Base-by-base conservation (phyloP, 1,140 invertebrate genomes). In the Drosophila pectinifera region DNA sequence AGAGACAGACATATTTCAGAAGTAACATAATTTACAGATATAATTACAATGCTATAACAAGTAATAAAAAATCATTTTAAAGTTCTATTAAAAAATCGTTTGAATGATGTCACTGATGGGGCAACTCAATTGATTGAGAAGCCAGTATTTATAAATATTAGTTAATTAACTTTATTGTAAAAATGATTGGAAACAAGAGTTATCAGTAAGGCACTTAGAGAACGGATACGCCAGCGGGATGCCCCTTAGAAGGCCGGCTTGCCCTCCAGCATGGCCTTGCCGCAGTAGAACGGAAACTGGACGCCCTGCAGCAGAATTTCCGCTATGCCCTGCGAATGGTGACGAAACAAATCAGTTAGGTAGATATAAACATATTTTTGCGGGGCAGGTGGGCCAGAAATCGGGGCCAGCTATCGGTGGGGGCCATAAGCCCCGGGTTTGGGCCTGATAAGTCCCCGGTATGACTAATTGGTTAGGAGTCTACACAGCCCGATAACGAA, bases 211-310 rank as follows among this genome's bases (percentile, higher is more conserved):
- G 42, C 63, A 78, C 73, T 86, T 75, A 88, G 62, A 36, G 6
- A 24, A 36, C 38, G 26, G 28, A 46, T 59, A 42, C 2, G 22
- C 11, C 38, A 41, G 48, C 34, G n/a, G 42, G 28, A 43, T 20
- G 10, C 31, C 58, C 57, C 34, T 22, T 88, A 91, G 61, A 69
- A 91, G 43, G 80, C 69, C 8, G 67, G 43, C 31, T 80, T 91
- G 58, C 94, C 94, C 45, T 94, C 94, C 91, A 95, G 90, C 95
- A 96, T 95, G 41, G 93, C 94, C 83, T 94, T 93, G 8, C 95
- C 94, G 78, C 95, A 95, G 77, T 94, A 94, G 83, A 94, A 93
- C 11, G 95, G 95, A 74, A 96, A 95, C 78, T 96, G 95, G 24
- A 96, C 90, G 7, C 95, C 95, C 84, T 94, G 93, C 55, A 96